A percentile compares a stretch with the other conserved stretches of the same genome.
phyloP scores from a whole-genome alignment of 2,888 invertebrate genomes.

The Itoplectis maculator region DNA sequence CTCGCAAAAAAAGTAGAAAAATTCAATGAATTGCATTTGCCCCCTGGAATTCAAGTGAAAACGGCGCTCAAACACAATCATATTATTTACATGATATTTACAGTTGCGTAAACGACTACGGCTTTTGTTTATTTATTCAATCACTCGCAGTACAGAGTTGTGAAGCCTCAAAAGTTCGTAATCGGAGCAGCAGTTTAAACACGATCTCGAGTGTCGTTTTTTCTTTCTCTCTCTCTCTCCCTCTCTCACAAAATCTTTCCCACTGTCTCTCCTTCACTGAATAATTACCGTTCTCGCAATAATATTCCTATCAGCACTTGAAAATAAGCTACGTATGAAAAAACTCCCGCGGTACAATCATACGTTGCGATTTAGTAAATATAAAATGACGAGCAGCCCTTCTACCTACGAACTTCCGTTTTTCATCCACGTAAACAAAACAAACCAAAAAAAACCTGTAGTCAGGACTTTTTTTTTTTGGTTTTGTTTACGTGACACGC shows the following conservation, averaged over 20 bases:
- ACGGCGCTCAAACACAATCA: conserved; percentile 66
- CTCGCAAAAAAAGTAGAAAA: conserved; percentile 27
- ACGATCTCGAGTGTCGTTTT: conserved; percentile 22
- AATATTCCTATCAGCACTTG: conserved; percentile 58
- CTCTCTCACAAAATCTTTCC: conserved; percentile 30
- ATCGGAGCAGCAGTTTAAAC: conserved; percentile 48
- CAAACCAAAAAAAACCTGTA: too few species aligned
- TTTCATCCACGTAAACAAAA: too few species aligned
- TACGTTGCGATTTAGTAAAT: conserved; percentile 64
- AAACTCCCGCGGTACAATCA: conserved; percentile 72
- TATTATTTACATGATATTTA: conserved; percentile 77
- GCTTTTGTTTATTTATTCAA: conserved; percentile 64
- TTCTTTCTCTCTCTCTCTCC: conserved; percentile 23
- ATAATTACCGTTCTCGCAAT: conserved; percentile 39
- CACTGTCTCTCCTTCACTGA: conserved; percentile 29
- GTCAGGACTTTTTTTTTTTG: conserved; percentile 24
- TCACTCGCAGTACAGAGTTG: conserved; percentile 63
- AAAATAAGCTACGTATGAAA: conserved; percentile 71
- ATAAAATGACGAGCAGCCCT: conserved; percentile 65
- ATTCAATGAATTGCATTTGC: conserved; percentile 49
- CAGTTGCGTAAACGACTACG: conserved; percentile 70
- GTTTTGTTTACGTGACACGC: conserved; percentile 36
- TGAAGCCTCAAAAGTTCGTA: conserved; percentile 62
- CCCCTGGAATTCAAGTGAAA: conserved; percentile 63
- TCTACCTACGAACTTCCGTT: conserved; percentile 54